phyloP scores from a whole-genome alignment of 2,888 invertebrate species.

The Ophioninae sp. region DNA sequence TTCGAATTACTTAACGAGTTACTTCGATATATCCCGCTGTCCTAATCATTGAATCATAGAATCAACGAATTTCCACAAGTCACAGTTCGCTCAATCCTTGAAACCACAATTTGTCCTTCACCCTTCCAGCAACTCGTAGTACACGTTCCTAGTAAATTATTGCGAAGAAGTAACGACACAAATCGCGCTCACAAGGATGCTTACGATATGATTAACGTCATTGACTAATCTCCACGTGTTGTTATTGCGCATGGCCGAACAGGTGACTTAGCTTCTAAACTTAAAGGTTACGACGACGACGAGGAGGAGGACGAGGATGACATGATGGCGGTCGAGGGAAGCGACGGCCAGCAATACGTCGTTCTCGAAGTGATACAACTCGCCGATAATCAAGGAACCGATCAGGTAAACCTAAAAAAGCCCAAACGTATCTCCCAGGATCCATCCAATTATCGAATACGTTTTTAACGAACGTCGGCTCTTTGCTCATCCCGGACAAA shows the following conservation, averaged over 20 bases:
- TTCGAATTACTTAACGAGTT: background rate
- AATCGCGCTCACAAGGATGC: constrained; percentile 63
- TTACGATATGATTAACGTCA: constrained; percentile 79
- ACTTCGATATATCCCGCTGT: no score
- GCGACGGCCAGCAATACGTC: constrained; percentile 92
- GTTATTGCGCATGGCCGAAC: constrained; percentile 62
- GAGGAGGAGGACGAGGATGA: constrained; percentile 83
- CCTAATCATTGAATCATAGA: background rate
- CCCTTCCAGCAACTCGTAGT: background rate
- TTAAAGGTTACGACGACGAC: constrained; percentile 80
- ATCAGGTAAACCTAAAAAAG: constrained; percentile 80
- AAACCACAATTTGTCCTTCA: no score
- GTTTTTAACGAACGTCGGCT: background rate
- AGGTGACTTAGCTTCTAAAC: constrained; percentile 79
- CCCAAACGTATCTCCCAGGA: background rate
- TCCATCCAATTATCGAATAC: background rate
- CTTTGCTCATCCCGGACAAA: background rate
- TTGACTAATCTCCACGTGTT: constrained; percentile 77
- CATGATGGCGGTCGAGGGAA: constrained; percentile 86
- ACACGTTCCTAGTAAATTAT: background rate
- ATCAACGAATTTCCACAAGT: background rate
- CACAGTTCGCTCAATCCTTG: no score
- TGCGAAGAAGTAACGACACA: background rate
- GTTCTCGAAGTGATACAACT: constrained; percentile 94
- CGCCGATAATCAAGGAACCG: constrained; percentile 86